These are phyloP conservation scores for Dromiciops gliroides DNA, from an alignment of 2,113 vertebrate genomes.

Conservation along the genomic window DNA sequence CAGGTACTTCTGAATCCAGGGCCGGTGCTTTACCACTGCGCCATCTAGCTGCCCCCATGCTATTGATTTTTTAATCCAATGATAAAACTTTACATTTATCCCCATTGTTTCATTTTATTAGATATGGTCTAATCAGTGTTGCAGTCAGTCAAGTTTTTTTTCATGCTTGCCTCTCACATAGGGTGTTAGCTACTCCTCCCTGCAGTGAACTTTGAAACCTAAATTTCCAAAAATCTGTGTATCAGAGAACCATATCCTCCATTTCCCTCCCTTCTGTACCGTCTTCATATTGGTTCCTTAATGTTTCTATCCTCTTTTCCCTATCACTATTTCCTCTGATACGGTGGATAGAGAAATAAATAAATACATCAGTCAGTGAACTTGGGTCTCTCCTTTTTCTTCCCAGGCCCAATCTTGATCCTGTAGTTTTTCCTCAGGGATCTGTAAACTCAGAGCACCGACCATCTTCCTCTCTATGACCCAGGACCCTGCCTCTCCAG, in stretches of 20 bases:
- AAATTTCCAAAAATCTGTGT: not conserved
- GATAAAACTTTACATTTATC: not conserved
- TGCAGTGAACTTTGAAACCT: not conserved
- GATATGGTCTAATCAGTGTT: not conserved
- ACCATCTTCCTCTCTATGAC: not conserved
- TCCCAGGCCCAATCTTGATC: not conserved
- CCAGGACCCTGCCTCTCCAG: not conserved
- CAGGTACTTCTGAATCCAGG: too few species aligned
- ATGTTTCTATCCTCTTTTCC: not conserved
- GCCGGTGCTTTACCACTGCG: too few species aligned
- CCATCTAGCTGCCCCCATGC: too few species aligned
- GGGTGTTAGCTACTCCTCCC: not conserved
- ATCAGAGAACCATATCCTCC: not conserved
- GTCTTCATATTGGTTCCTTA: not conserved
- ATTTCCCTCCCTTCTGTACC: not conserved
- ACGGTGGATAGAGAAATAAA: not conserved
- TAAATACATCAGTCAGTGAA: not conserved
- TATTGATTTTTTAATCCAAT: too few species aligned
- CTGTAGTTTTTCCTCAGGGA: not conserved
- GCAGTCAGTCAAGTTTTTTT: not conserved
- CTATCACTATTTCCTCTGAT: not conserved
- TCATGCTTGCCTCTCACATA: not conserved
- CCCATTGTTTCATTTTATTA: not conserved
- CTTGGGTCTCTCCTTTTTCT: not conserved
- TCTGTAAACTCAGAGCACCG: not conserved